A percentile compares a stretch with the other conserved stretches of the same genome.
Conservation (phyloP, 2,888 invertebrate species). For the Microchrysa polita region DNA sequence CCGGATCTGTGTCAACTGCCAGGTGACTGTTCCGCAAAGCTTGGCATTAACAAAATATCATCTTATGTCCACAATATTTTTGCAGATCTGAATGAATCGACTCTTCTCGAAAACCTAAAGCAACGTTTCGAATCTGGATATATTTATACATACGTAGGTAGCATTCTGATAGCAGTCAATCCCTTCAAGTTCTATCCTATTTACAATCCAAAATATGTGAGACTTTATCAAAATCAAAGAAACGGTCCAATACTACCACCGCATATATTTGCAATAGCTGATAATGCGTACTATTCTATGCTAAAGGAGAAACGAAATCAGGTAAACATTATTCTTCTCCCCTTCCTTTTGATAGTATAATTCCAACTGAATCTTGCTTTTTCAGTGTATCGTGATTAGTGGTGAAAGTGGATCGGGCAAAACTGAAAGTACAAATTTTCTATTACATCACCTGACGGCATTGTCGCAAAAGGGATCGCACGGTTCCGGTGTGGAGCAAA, state of each 20-base stretch:
- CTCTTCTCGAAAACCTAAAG: conserved; percentile 88
- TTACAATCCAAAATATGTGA: conserved; percentile 97
- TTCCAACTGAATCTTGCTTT: too few relatives aligned
- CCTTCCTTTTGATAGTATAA: too few relatives aligned
- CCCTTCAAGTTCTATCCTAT: conserved; percentile 96
- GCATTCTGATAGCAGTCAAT: conserved; percentile 94
- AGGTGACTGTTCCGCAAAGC: too few relatives aligned
- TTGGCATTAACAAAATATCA: too few relatives aligned
- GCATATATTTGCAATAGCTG: conserved; percentile 96
- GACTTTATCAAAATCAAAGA: conserved; percentile 91
- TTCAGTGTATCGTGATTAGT: conserved; percentile 89
- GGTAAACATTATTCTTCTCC: too few relatives aligned
- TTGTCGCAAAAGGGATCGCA: conserved; percentile 93
- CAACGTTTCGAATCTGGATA: conserved; percentile 90
- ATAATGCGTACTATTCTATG: conserved; percentile 95
- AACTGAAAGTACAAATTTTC: conserved; percentile 95
- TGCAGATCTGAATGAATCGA: conserved; percentile 88
- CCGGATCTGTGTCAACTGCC: conserved; percentile 95
- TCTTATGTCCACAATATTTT: conserved; percentile 11
- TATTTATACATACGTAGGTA: conserved; percentile 96
- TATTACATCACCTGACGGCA: conserved; percentile 93
- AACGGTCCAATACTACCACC: conserved; percentile 93
- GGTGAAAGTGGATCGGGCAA: conserved; percentile 96
- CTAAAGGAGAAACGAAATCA: conserved; percentile 85
- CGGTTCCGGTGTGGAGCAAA: conserved; percentile 96